Evolutionary conservation across 2,797 vertebrate species (phyloP).

Genomic region (Phrynocephalus forsythii): DNA sequence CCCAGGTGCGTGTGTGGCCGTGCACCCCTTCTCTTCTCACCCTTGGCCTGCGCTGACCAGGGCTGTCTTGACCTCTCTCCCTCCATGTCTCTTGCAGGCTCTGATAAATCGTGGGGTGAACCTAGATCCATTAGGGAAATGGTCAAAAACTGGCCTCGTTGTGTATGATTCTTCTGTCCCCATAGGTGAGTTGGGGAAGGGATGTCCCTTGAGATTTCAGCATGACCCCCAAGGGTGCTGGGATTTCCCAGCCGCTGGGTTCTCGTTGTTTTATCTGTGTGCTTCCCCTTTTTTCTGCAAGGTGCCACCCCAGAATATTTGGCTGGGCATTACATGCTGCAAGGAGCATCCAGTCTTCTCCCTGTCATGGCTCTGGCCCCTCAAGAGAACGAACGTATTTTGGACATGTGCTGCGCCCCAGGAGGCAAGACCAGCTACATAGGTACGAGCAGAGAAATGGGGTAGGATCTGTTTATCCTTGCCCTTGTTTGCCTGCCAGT

Average conservation of each 20-base stretch:
- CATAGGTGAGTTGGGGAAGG: conserved; percentile 82
- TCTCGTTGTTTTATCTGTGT: fast-evolving
- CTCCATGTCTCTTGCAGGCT: conserved; percentile 78
- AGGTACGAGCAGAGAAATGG: conserved; percentile 76
- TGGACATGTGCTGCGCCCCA: conserved; percentile 97
- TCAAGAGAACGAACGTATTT: conserved; percentile 92
- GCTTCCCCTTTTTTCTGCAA: conserved; percentile 57
- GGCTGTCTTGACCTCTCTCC: background rate
- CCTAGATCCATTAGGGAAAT: conserved; percentile 95
- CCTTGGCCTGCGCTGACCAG: fast-evolving
- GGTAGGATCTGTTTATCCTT: background rate
- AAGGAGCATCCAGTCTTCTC: conserved; percentile 95
- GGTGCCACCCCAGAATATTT: conserved; percentile 97
- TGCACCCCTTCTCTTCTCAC: fast-evolving
- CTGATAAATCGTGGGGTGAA: conserved; percentile 98
- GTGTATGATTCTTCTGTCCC: conserved; percentile 96
- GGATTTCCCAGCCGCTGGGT: fast-evolving
- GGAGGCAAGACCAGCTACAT: conserved; percentile 98
- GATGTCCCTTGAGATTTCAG: too few species aligned
- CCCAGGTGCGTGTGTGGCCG: conserved; percentile 83
- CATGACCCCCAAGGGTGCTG: background rate
- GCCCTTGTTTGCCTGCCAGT: background rate
- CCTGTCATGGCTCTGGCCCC: conserved; percentile 96
- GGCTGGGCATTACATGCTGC: conserved; percentile 97
- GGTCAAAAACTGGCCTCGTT: conserved; percentile 96